phyloP scores from a whole-genome alignment of 1,140 invertebrate species.

The Leguminivora glycinivorella region DNA sequence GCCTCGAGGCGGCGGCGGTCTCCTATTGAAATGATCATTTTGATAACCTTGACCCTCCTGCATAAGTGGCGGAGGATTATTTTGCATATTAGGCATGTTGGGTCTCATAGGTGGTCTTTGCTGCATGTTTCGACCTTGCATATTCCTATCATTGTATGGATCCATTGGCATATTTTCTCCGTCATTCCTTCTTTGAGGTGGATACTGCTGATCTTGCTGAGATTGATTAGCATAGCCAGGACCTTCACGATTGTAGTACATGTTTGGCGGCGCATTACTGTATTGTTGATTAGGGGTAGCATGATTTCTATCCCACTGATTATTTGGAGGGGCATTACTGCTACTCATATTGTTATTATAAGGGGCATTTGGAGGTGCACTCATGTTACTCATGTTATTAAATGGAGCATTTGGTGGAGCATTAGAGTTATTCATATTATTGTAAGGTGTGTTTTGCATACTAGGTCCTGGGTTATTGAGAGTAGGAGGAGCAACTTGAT shows the following conservation, averaged over 20 bases:
- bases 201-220: conserved; percentile 30
- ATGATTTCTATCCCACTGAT: conserved; percentile 48
- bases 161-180: conserved; percentile 36
- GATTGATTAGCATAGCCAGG: conserved; percentile 36
- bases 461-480: conserved; percentile 31
- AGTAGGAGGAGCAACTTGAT: conserved; percentile 36
- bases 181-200: conserved; percentile 36
- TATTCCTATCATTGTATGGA: conserved; percentile 47
- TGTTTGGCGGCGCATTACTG: conserved; percentile 30
- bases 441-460: conserved; percentile 29
- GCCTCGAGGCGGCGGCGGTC: background rate
- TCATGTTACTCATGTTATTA: conserved; percentile 36
- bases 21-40: conserved; percentile 40
- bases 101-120: conserved; percentile 28
- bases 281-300: conserved; percentile 41
- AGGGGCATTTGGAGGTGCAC: conserved; percentile 30
- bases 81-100: conserved; percentile 29
- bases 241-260: conserved; percentile 41
- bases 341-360: conserved; percentile 33
- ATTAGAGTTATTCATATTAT: conserved; percentile 2
- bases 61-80: conserved; percentile 29
- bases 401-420: conserved; percentile 20
- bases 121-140: conserved; percentile 37
- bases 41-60: conserved; percentile 32
- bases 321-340: conserved; percentile 38